Base-by-base conservation (phyloP, 2,113 vertebrate genomes). In the Solenodon paradoxus region DNA sequence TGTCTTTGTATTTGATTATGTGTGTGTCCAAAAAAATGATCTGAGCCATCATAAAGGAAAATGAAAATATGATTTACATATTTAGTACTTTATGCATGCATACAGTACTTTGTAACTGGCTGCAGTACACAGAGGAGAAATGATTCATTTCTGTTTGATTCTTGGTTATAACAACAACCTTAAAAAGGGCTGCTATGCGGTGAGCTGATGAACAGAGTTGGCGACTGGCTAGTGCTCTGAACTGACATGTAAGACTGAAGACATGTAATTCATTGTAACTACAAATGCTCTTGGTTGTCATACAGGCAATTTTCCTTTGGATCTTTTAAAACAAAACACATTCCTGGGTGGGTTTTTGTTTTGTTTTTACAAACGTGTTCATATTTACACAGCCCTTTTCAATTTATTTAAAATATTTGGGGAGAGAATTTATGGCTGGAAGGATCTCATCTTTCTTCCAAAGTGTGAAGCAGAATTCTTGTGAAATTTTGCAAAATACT, bases 61-160 rank as follows among this genome's bases (percentile, higher is more conserved):
- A 98, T 89, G 92, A 92, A 98, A 98, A 98, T 98, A 97, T 94
- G 97, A 98, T 98, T 98, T 98, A 98, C 98, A 98, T 98, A 98
- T 98, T 98, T 98, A 98, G 98, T 97, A 95, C 97, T 98, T 98
- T 98, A 97, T 96, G 95, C 78, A 97, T 96, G 95, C 78, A 68
- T 95, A 84, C 89, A 90, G 92, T 93, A 97, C 89, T 98, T 97
- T 97, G 97, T 98, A 98, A 98, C 97, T 97, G 97, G 96, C 97
- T 98, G 75, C 87, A 97, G 93, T 90, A 95, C 51, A 93, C 66
- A 93, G 94, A 94, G 97, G 95, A 97, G 96, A 97, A 97, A 88
- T 95, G 95, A 97, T 98, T 97, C 97, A 94, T 92, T 96, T 64
- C 3, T 59, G 35, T 97, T 97, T 98, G 97, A 98, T 97, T 97